Evolutionary conservation across 2,888 invertebrate genomes (phyloP), one percentile per base, ranked within the genome.

Genomic region (Oligia fasciuncula): DNA sequence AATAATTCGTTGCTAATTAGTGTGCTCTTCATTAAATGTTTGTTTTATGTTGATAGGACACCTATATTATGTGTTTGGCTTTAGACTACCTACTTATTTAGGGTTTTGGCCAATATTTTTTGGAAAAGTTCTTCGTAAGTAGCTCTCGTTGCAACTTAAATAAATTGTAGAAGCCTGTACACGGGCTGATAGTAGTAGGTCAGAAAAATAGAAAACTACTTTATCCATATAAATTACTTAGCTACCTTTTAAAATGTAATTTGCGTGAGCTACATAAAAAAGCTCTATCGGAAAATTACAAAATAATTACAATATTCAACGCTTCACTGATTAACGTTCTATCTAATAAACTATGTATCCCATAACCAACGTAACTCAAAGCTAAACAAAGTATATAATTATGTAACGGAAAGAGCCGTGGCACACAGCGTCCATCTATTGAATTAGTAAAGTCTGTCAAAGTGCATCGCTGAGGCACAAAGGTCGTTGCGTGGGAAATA

Each of bases 401-500:
- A 93, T 91, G 93, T 93, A 93, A 93, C 89, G 91, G 91, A 92
- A 93, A 93, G 92, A 94, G 91, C 90, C 90, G 85, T 91, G 90
- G 88, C 91, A 87, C 93, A 92, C 93, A 92, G 92, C 94, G 96
- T 95, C 95, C 96, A 95, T 96, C 95, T 95, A 96, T 96, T 96
- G 96, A 96, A 96, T 96, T 96, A 96, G 96, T 95, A 95, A 96
- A 96, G 95, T 96, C 96, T 96, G 96, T 96, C 96, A 96, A 96
- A 96, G 96, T 96, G 96, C 96, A 96, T 95, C 94, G 96, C 93
- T 90, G 95, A 95, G 95, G 96, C 96, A 95, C 96, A 96, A 96
- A 96, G 96, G 96, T 96, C 96, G 96, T 96, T 96, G 96, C 96
- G 96, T 96, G 96, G 96, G 96, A 96, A 95, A 92, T 88, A 89